Conservation (phyloP, 2,888 invertebrate genomes). For the Iselma pallidipennis region DNA sequence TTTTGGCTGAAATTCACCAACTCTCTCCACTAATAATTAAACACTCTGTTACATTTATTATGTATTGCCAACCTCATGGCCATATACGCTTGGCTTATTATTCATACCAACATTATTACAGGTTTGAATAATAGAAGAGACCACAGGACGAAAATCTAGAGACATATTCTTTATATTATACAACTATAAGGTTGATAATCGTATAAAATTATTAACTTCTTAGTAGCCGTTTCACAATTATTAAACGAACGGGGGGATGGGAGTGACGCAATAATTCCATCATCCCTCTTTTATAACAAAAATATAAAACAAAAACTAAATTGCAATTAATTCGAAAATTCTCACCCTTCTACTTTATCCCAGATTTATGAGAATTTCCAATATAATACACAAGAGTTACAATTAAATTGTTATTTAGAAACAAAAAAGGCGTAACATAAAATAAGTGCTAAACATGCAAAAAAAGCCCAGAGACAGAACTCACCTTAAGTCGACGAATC, state of each 20-base stretch:
- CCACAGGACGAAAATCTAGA: conserved; percentile 1
- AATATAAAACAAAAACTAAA: background rate
- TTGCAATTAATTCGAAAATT: background rate
- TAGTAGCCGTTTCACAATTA: background rate
- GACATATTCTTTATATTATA: background rate
- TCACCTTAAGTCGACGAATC: conserved; percentile 54
- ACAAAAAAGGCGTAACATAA: too few species aligned
- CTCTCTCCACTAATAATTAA: conserved; percentile 50
- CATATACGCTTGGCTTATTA: conserved; percentile 53
- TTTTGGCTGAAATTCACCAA: conserved; percentile 33
- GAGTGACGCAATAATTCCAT: background rate
- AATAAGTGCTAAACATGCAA: conserved; percentile 13
- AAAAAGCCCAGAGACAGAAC: conserved; percentile 39
- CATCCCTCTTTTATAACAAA: background rate
- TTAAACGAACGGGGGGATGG: background rate
- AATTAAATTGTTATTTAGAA: too few species aligned
- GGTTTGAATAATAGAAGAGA: conserved; percentile 49
- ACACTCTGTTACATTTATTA: conserved; percentile 49
- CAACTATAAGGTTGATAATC: background rate
- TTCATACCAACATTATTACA: conserved; percentile 56
- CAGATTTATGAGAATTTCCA: conserved; percentile 2
- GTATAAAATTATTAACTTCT: background rate
- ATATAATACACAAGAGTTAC: too few species aligned
- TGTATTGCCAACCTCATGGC: conserved; percentile 52
- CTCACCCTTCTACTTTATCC: conserved; percentile 20